Base-by-base conservation (phyloP, 2,113 vertebrate species). In the Neodon shergylaensis region DNA sequence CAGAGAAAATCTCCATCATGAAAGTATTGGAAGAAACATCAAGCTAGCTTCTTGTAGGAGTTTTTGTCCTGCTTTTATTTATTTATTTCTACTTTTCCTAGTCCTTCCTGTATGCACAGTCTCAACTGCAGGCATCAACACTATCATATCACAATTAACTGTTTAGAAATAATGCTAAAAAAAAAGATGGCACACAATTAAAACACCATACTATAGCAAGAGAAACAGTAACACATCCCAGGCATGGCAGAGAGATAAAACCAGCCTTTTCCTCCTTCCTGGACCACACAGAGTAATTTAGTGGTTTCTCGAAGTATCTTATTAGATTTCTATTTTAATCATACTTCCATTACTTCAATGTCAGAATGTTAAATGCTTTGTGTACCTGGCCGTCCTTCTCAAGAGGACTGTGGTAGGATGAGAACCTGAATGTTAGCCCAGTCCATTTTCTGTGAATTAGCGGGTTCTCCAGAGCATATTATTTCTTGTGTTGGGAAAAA, bases 141-240 rank as follows among this genome's bases (percentile, higher is more conserved):
- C 90, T 4, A 0, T 93, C 95, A 93, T 4, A 0, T 94, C 95
- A 93, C 65, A 98, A 97, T 97, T 96, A 98, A 95, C 52, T 95
- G 21, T 91, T 74, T 92, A 95, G n/a, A 97, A 98, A 96, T 87
- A 88, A 96, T 3, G 19, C 84, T 81, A 96, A 87, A 92, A 52
- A 74, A 24, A 97, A 96, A 24, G 94, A 96, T 93, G 22, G 91
- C 93, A 96, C 82, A 85, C 81, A 98, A 97, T 98, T 97, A 97
- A 97, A 97, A 96, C 36, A 89, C 0, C 24, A 19, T 93, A 93
- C 86, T 94, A 91, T 39, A 88, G 73, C 78, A 95, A 87, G 12
- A 93, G 77, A 97, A 97, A 83, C 26, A 96, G 84, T 84, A 97
- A 92, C 11, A 79, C 63, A 97, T 44, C 82, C 95, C 94, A 96